Evolutionary conservation across 2,113 vertebrate genomes (phyloP).

Genomic region (Sarotherodon lohbergeri): DNA sequence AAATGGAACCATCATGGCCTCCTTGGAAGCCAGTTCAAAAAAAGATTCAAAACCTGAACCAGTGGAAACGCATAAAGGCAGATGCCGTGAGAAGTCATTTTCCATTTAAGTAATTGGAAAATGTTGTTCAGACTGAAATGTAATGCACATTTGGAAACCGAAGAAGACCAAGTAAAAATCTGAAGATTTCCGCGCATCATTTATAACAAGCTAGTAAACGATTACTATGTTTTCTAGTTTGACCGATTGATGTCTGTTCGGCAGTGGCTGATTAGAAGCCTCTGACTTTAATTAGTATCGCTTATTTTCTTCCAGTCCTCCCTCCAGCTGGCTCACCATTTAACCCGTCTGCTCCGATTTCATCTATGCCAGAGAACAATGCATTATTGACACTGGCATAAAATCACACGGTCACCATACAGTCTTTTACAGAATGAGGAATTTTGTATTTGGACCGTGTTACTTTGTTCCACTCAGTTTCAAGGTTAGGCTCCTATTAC

Average conservation of each 20-base stretch:
- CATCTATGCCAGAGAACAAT: not conserved
- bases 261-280: slow-evolving; percentile 12
- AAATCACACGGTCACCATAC: not conserved
- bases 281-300: slow-evolving; percentile 25
- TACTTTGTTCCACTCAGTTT: slow-evolving; percentile 6
- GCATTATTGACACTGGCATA: not conserved
- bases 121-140: slow-evolving; percentile 30
- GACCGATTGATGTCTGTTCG: not conserved
- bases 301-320: not conserved
- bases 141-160: slow-evolving; percentile 9
- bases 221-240: not conserved
- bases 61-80: slow-evolving; percentile 26
- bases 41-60: not conserved
- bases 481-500: not conserved
- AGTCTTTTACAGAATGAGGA: slow-evolving; percentile 12
- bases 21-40: not conserved
- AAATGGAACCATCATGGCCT: slow-evolving; percentile 31
- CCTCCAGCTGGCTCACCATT: not conserved
- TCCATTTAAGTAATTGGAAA: slow-evolving; percentile 40
- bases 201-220: slow-evolving; percentile 17
- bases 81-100: slow-evolving; percentile 44
- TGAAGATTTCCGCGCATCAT: slow-evolving; percentile 17
- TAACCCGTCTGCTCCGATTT: not conserved
- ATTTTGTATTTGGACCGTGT: not conserved
- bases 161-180: not conserved